These are phyloP conservation scores for Anarhynchus alexandrinus DNA, from an alignment of 2,113 vertebrate species.

Conservation along the genomic window DNA sequence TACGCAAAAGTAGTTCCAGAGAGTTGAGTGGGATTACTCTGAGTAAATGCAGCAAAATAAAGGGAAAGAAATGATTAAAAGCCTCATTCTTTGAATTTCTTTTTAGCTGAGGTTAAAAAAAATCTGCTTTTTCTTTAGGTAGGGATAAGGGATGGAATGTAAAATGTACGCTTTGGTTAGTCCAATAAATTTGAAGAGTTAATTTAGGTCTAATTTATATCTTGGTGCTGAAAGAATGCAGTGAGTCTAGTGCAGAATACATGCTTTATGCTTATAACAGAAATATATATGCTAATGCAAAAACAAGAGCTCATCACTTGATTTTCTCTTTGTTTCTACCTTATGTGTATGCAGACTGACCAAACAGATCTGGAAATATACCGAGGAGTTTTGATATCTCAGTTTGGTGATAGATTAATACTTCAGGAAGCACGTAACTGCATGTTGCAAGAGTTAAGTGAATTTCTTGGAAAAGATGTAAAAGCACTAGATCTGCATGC, in stretches of 20 bases:
- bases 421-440: background rate
- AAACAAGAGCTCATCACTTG: background rate
- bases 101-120: background rate
- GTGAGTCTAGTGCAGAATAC: background rate
- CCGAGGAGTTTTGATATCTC: background rate
- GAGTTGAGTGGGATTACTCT: background rate
- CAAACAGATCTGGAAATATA: background rate
- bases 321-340: background rate
- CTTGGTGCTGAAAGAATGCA: background rate
- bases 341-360: background rate
- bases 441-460: background rate
- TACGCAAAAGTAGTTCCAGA: background rate
- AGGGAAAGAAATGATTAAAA: background rate
- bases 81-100: background rate
- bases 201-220: background rate
- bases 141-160: background rate
- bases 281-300: background rate
- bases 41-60: background rate
- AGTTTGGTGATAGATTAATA: background rate
- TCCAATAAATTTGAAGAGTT: background rate
- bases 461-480: background rate
- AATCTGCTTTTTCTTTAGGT: background rate
- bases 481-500: background rate
- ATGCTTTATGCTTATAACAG: fast-evolving
- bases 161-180: background rate